phyloP scores from a whole-genome alignment of 2,797 vertebrate genomes.

The Lutjanus argentimaculatus region DNA sequence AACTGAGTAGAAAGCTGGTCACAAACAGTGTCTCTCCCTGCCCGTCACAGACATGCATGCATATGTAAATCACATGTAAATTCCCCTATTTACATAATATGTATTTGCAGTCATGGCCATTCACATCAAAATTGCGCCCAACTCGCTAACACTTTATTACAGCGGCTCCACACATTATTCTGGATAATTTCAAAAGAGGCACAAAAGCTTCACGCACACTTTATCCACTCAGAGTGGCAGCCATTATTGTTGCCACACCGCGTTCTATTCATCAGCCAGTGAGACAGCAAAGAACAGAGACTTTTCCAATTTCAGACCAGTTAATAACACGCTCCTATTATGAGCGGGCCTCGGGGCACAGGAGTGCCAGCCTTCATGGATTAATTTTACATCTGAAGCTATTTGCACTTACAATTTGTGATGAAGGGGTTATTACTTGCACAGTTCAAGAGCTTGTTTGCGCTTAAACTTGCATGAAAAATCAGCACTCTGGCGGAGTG shows the following conservation, averaged over 20 bases:
- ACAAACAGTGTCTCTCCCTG: not conserved
- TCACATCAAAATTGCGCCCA: constrained; percentile 36
- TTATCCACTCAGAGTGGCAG: constrained; percentile 31
- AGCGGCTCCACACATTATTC: constrained; percentile 30
- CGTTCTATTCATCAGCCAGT: constrained; percentile 21
- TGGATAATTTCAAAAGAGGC: constrained; percentile 35
- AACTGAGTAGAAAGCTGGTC: constrained; percentile 2
- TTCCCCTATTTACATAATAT: constrained; percentile 47
- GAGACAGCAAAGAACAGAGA: constrained; percentile 15
- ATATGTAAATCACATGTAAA: constrained; percentile 40
- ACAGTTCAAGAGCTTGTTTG: constrained; percentile 37
- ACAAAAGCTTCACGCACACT: constrained; percentile 9
- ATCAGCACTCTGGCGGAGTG: not conserved
- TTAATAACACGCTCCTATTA: constrained; percentile 48
- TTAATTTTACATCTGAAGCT: constrained; percentile 43
- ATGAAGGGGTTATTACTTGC: constrained; percentile 19
- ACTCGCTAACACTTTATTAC: constrained; percentile 22
- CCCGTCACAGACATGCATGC: not conserved
- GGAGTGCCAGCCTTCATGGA: constrained; percentile 8
- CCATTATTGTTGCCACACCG: constrained; percentile 36
- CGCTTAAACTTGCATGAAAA: constrained; percentile 7
- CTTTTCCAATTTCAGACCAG: constrained; percentile 50
- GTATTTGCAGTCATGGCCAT: constrained; percentile 44
- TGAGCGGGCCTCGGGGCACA: constrained; percentile 18
- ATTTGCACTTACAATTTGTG: constrained; percentile 34